These are phyloP conservation scores for Nycticebus coucang DNA, from an alignment of 2,113 vertebrate genomes.

Conservation along the genomic window DNA sequence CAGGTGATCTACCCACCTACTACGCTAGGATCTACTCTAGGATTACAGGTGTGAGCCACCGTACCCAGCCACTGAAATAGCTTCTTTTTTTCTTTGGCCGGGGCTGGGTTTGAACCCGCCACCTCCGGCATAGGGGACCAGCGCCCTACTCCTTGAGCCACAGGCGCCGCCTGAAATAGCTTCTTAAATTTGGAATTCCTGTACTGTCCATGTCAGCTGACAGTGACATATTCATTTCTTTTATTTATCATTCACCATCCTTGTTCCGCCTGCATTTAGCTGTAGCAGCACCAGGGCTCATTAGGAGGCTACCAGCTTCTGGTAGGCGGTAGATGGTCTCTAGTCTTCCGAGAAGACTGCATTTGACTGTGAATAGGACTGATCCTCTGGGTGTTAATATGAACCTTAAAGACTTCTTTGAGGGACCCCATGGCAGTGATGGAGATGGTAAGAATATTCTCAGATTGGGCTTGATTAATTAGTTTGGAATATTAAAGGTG, in stretches of 20 bases:
- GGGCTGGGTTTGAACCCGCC: too few relatives aligned
- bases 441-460: not conserved
- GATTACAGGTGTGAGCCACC: too few relatives aligned
- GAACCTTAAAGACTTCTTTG: not conserved
- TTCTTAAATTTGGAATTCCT: constrained; percentile 2
- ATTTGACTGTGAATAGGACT: not conserved
- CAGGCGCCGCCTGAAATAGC: not conserved
- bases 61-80: not conserved
- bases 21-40: too few relatives aligned
- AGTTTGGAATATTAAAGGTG: not conserved
- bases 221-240: not conserved
- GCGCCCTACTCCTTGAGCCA: too few relatives aligned
- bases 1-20: too few relatives aligned
- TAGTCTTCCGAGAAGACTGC: not conserved
- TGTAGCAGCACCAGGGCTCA: not conserved
- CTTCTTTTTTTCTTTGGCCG: too few relatives aligned
- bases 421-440: not conserved
- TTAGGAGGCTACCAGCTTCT: not conserved
- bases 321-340: not conserved
- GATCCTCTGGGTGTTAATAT: not conserved
- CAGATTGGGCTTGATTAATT: not conserved
- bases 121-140: too few relatives aligned
- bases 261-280: not conserved
- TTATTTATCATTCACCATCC: not conserved
- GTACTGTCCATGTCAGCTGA: not conserved